A percentile compares a stretch with the other conserved stretches of the same genome.
These are phyloP conservation scores for Cosmopolites sordidus DNA, from an alignment of 2,888 invertebrate species.

Conservation along the genomic window DNA sequence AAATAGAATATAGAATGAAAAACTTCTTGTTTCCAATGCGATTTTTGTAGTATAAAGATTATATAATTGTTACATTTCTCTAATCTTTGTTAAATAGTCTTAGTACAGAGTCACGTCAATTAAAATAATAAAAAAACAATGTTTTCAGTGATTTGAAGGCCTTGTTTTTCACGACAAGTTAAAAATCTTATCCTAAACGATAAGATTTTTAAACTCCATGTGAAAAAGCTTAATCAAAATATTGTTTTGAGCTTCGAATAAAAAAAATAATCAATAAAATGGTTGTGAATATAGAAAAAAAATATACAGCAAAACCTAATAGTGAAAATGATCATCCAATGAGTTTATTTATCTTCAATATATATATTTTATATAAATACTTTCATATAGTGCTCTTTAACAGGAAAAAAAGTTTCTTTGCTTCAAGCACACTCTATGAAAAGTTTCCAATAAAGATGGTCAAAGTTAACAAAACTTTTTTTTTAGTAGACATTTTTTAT, in stretches of 20 bases:
- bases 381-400: too few species aligned
- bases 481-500: conserved; percentile 15
- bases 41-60: conserved; percentile 18
- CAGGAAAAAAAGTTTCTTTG: too few species aligned
- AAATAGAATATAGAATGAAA: conserved; percentile 4
- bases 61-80: conserved; percentile 22
- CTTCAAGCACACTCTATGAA: too few species aligned
- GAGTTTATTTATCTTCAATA: too few species aligned
- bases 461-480: too few species aligned
- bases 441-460: too few species aligned
- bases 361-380: too few species aligned
- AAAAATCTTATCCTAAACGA: too few species aligned
- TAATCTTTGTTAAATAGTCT: conserved; percentile 25
- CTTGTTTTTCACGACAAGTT: neutral
- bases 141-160: too few species aligned
- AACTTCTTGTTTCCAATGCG: conserved; percentile 18
- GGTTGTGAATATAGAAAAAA: conserved; percentile 40
- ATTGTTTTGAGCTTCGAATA: conserved; percentile 31
- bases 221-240: conserved; percentile 5
- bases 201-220: too few species aligned
- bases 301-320: too few species aligned
- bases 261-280: conserved; percentile 41
- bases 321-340: too few species aligned
- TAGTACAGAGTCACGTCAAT: conserved; percentile 9
- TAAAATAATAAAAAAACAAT: neutral